Evolutionary conservation across 2,888 invertebrate genomes (phyloP), one percentile per base, ranked within the genome.

Genomic region (Chymomyza fuscimana): DNA sequence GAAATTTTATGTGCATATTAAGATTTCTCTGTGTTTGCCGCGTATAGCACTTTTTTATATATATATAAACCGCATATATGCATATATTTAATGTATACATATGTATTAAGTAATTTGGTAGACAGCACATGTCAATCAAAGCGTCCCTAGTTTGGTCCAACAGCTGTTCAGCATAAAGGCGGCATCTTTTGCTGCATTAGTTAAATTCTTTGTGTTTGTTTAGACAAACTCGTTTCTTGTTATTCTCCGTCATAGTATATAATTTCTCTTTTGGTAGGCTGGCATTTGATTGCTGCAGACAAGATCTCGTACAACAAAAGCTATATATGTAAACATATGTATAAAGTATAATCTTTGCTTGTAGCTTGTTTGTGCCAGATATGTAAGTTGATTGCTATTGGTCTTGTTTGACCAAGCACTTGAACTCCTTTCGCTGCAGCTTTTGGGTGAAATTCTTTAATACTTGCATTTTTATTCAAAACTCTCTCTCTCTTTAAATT

Each of bases 191-290:
- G 40, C 40, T 46, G 40, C 40, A 46, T 46, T 25, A n/a, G 9
- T 59, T 10, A 12, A 36, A 40, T 62, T 62, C 40, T 62, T 62
- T 62, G 61, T 32, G 19, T 40, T 40, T 62, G 16, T 54, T 54
- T 54, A 62, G 12, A 36, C 19, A 62, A 62, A 62, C 61, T 62
- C 61, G 61, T 62, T 62, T 40, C 50, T 46, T 50, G 56, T n/a
- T 56, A 12, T 56, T 19, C 12, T 15, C 5, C n/a, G 19, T 22
- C 29, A 32, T 16, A 52, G 16, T 63, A 25, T 63, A 46, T 59
- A 50, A 15, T 65, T 63, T 46, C 58, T 59, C 65, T 58, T 56
- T 65, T 25, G 60, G 15, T 15, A 60, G 12, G 60, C 60, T 29
- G 15, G 36, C 36, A 7, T 60, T 32, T 60, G 29, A 29, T 60